Evolutionary conservation across 2,888 invertebrate species (phyloP).

Genomic region (Cecidostiba fungosa): DNA sequence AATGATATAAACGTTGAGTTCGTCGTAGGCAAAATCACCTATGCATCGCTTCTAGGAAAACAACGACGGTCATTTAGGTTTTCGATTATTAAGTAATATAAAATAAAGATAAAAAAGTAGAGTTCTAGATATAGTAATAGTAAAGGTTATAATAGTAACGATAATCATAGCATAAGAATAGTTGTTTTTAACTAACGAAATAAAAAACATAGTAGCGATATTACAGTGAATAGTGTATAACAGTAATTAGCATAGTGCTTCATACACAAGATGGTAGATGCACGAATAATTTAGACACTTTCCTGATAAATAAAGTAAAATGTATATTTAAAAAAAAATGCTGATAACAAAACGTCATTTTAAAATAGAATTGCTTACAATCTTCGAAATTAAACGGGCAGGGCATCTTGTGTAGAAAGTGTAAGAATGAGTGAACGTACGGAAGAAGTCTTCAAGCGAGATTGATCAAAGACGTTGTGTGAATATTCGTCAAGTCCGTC

Average conservation of each 20-base stretch:
- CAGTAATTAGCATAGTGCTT: constrained; percentile 26
- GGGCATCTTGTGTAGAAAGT: not conserved
- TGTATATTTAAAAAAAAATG: not conserved
- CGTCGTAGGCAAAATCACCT: constrained; percentile 15
- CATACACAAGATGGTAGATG: not conserved
- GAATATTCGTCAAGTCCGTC: constrained; percentile 45
- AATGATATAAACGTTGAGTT: constrained; percentile 35
- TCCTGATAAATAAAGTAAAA: constrained; percentile 1
- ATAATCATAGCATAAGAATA: constrained; percentile 59
- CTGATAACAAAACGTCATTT: constrained; percentile 2
- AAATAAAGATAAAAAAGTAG: constrained; percentile 59
- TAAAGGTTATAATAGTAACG: constrained; percentile 61
- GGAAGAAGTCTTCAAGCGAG: constrained; percentile 35
- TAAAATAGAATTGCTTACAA: not conserved
- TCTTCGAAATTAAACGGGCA: not conserved
- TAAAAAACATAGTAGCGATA: constrained; percentile 52
- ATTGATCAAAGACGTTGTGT: constrained; percentile 38
- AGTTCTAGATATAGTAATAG: constrained; percentile 60
- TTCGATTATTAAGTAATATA: constrained; percentile 37
- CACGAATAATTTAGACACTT: not conserved
- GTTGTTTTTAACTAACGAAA: constrained; percentile 41
- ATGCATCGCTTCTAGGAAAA: constrained; percentile 35
- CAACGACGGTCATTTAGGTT: constrained; percentile 30
- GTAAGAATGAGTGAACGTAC: constrained; percentile 24
- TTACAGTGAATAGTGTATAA: constrained; percentile 47